Base-by-base conservation (phyloP, 2,113 vertebrate genomes). In the Jaculus jaculus region DNA sequence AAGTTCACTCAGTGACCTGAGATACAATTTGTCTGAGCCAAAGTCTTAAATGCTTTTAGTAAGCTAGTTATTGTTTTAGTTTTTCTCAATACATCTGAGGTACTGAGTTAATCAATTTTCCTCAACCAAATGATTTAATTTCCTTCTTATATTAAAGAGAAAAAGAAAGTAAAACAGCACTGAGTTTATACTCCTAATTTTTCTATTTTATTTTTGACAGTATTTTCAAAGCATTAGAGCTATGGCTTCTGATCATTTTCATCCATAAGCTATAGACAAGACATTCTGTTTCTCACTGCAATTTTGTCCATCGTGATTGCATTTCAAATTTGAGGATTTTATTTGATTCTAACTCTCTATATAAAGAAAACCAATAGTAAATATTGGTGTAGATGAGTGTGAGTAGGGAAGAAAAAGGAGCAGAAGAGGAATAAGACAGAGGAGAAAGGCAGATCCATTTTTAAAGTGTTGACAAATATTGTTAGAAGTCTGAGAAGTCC, bases 71-170 rank as follows among this genome's bases (percentile, higher is more conserved):
- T 8, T 85, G 28, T 91, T 28, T 12, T 75, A 89, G 21, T 81
- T 92, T 92, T 96, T 81, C 86, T 94, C 60, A 39, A 73, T 78
- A 47, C n/a, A 79, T 60, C 87, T 95, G 16, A 80, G 84, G 95
- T 68, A 87, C 58, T 81, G 73, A 61, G 10, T 47, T 77, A 87
- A 71, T 95, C 6, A 58, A 32, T 85, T 68, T 87, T 92, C 74
- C 74, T 23, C 26, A 65, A 68, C 15, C 24, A 92, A 89, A 47
- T 90, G 10, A 1, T 87, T 86, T 91, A 82, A 92, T 83, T 39
- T 85, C 23, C 51, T 74, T 69, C 17, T 13, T 3, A 84, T 94
- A 88, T 95, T 47, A 63, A 3, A 74, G n/a, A 90, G 58, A 90
- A 94, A 94, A 72, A 16, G 13, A 10, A 82, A 30, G 28, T 5